Evolutionary conservation across 2,888 invertebrate species (phyloP).

Genomic region (Cryptus viduatorius): DNA sequence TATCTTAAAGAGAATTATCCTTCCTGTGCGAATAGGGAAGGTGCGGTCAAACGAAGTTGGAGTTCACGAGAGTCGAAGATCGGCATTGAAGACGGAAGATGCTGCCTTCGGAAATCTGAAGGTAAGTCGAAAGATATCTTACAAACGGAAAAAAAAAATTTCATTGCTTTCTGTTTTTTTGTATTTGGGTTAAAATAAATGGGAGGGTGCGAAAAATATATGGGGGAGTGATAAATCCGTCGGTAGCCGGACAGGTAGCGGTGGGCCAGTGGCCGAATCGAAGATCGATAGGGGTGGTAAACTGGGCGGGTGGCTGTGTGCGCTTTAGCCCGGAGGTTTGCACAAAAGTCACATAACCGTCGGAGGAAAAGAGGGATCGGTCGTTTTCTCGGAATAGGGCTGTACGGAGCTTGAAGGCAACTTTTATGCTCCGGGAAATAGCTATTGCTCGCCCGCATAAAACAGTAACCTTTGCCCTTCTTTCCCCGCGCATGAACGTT

Average conservation of each 20-base stretch:
- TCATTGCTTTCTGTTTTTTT: constrained; percentile 5
- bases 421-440: constrained; percentile 67
- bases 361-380: constrained; percentile 60
- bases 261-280: constrained; percentile 60
- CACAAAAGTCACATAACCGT: constrained; percentile 71
- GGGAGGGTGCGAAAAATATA: constrained; percentile 53
- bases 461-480: constrained; percentile 61
- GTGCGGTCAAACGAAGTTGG: neutral
- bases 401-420: constrained; percentile 52
- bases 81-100: neutral
- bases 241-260: constrained; percentile 63
- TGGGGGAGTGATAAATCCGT: constrained; percentile 66
- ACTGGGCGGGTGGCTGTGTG: constrained; percentile 22
- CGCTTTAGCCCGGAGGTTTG: constrained; percentile 52
- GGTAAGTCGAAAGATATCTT: constrained; percentile 50
- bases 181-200: neutral
- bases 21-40: neutral
- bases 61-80: neutral
- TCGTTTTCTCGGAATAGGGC: constrained; percentile 40
- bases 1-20: neutral
- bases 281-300: constrained; percentile 67
- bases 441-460: constrained; percentile 65
- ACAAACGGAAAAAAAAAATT: neutral
- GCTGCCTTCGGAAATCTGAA: neutral
- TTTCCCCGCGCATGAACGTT: constrained; percentile 27